Evolutionary conservation across 2,888 invertebrate genomes (phyloP), one percentile per base, ranked within the genome.

Genomic region (Panopea generosa): DNA sequence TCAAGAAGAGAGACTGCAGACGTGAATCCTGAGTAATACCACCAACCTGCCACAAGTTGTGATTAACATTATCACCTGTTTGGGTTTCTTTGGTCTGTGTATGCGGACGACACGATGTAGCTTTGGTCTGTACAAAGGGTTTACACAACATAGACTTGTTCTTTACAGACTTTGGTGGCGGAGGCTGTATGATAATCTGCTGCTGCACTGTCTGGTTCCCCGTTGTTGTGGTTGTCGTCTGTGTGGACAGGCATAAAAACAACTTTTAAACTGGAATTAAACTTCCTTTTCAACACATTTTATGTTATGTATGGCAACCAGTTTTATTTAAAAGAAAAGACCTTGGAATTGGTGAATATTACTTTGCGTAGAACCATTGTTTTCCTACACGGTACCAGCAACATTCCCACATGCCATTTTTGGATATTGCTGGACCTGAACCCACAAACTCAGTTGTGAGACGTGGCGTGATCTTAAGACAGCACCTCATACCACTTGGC

Each of bases 71-170:
- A 69, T 49, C 9, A 95, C 91, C 92, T 82, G 92, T 92, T 69
- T 92, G 91, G 3, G 83, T 76, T 45, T 86, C 89, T 45, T 87
- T 88, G 38, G 80, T 84, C 43, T 86, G 85, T 52, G 89, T 95
- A 90, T 94, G 95, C 0, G 96, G 96, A 57, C 95, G 94, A 71
- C 95, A 95, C 0, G 95, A 95, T 0, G 96, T 95, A 0, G 95
- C 96, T 88, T 95, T 96, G 0, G 95, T 95, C 14, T 95, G 95
- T 90, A 94, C 95, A 91, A 95, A 94, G 0, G 97, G 96, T 89
- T 95, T 96, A 73, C 96, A 96, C 93, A 96, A 95, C 0, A 96
- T 95, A 7, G 95, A 95, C 83, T 96, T 96, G 91, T 97, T 97
- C 40, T 95, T 95, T 68, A 96, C 94, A 77, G 94, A 94, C 57